Base-by-base conservation (phyloP, 2,888 invertebrate species). In the Sepioteuthis lessoniana region DNA sequence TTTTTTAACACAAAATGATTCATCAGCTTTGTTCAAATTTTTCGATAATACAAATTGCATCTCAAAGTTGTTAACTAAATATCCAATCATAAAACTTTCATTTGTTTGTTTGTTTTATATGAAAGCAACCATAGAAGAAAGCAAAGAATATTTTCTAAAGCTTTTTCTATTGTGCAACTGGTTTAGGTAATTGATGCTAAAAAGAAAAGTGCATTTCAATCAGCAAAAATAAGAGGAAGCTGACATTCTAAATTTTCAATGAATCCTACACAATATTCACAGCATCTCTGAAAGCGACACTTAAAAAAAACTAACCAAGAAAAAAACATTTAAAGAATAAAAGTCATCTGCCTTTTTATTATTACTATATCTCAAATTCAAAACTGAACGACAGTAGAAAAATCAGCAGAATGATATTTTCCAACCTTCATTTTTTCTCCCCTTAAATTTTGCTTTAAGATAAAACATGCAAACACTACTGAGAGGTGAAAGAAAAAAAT, bases 161-260 rank as follows among this genome's bases (percentile, higher is more conserved):
- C 35, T 76, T 76, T 76, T 76, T 76, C 76, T 76, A 76, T 76
- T 35, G n/a, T 76, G 76, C 76, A n/a, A 76, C 76, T 76, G 76
- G 76, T 76, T 76, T 76, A 76, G n/a, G 16, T 76, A 76, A 76
- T 76, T 76, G 76, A 8, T 76, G n/a, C 3, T 76, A 76, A 55
- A 50, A 55, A 55, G 25, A 55, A 42, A 76, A 76, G n/a, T 25
- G 76, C 76, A 76, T 76, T 35, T n/a, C n/a, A n/a, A 76, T n/a
- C 76, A 76, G n/a, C 19, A 76, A 76, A 19, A 76, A 76, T 76
- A 76, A 76, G 76, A n/a, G 60, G 60, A 60, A 35, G 76, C n/a
- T n/a, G 13, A 76, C 76, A 35, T 35, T 60, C 28, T 35, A 76
- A 76, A 76, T 76, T 76, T 76, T 76, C 76, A 76, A 76, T n/a